Evolutionary conservation across 2,797 vertebrate genomes (phyloP).

Genomic region (Sebastes trivittatus): DNA sequence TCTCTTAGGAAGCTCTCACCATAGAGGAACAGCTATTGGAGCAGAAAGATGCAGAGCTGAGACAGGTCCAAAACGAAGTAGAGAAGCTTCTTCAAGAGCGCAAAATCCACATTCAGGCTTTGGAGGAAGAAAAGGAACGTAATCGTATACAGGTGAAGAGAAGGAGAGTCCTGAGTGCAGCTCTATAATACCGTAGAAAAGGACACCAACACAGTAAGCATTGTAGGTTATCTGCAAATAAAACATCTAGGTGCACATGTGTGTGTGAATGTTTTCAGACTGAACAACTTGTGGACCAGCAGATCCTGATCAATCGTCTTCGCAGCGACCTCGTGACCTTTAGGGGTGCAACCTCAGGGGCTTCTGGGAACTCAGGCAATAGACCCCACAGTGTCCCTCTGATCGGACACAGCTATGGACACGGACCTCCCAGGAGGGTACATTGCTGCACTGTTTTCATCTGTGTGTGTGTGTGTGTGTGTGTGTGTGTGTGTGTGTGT

Average conservation of each 20-base stretch:
- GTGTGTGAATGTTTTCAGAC: conserved; percentile 75
- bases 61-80: conserved; percentile 76
- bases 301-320: conserved; percentile 85
- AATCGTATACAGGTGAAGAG: conserved; percentile 83
- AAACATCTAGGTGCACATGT: background rate
- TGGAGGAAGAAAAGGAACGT: conserved; percentile 81
- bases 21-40: conserved; percentile 78
- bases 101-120: conserved; percentile 64
- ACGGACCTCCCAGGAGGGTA: conserved; percentile 81
- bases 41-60: conserved; percentile 83
- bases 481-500: background rate
- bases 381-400: conserved; percentile 85
- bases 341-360: conserved; percentile 41
- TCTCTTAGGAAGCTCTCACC: conserved; percentile 80
- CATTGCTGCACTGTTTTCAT: background rate
- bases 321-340: conserved; percentile 76
- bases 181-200: background rate
- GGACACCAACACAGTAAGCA: background rate
- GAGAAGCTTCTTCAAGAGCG: conserved; percentile 80
- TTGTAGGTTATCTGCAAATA: background rate
- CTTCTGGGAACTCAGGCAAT: conserved; percentile 47
- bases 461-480: background rate
- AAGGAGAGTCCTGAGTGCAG: background rate
- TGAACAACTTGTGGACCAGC: conserved; percentile 90
- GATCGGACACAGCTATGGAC: conserved; percentile 57